Evolutionary conservation across 2,113 vertebrate species (phyloP).

Genomic region (Mohoua ochrocephala): DNA sequence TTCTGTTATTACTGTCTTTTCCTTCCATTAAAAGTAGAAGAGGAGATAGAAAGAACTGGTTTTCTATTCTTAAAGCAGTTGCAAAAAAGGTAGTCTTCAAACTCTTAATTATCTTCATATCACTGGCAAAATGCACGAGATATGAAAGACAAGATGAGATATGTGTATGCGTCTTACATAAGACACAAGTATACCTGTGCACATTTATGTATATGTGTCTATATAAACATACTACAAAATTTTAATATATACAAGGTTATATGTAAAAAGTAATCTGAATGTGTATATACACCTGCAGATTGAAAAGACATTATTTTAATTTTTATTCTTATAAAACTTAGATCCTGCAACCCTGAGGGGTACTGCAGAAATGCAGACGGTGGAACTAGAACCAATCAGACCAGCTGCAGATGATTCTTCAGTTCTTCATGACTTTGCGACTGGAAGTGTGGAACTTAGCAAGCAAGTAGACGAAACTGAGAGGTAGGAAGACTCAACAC

Average conservation of each 20-base stretch:
- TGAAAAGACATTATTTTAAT: background rate
- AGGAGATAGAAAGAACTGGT: background rate
- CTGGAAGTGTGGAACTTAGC: background rate
- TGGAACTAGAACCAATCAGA: background rate
- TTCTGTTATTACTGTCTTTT: background rate
- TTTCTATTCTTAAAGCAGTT: background rate
- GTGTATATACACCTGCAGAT: accelerated
- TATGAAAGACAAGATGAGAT: background rate
- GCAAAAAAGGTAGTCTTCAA: background rate
- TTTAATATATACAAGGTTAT: background rate
- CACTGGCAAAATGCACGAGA: background rate
- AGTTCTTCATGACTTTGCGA: background rate
- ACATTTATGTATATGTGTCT: background rate
- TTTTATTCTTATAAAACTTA: constrained; percentile 25
- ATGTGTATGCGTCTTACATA: background rate
- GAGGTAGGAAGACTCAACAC: constrained; percentile 50
- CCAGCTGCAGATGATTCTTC: background rate
- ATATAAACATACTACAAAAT: background rate
- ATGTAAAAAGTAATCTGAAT: background rate
- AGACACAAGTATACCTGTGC: background rate
- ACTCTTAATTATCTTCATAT: background rate
- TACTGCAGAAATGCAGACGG: constrained; percentile 21
- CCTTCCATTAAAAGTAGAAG: background rate
- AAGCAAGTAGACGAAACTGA: background rate
- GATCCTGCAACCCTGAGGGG: background rate